Percentiles rank a stretch among this genome's conserved stretches.
Conservation (phyloP, 2,113 vertebrate species). For the Mustela lutreola region DNA sequence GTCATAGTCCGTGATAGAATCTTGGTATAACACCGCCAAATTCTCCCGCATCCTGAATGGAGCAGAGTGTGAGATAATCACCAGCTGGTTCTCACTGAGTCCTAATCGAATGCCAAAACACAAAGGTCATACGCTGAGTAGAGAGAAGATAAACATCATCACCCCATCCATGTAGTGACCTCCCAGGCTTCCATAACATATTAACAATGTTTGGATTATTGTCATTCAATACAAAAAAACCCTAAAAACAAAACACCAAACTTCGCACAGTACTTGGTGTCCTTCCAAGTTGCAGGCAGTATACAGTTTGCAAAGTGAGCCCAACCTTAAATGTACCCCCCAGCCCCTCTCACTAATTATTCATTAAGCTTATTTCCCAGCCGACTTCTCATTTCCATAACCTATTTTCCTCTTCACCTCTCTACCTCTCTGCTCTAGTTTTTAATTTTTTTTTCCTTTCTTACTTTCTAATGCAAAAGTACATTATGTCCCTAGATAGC, state of each 20-base stretch:
- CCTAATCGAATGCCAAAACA: neutral
- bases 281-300: neutral
- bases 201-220: conserved; percentile 16
- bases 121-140: neutral
- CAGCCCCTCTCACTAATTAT: conserved; percentile 72
- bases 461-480: conserved; percentile 71
- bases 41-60: neutral
- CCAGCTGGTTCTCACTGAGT: neutral
- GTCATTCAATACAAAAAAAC: neutral
- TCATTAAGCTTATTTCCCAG: conserved; percentile 76
- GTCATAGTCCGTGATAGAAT: neutral
- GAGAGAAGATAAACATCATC: neutral
- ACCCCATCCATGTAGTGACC: too few relatives aligned
- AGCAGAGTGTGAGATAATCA: neutral
- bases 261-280: neutral
- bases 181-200: neutral
- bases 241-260: neutral
- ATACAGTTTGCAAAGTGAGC: conserved; percentile 22
- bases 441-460: conserved; percentile 67
- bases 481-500: conserved; percentile 76
- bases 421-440: conserved; percentile 80
- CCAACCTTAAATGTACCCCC: neutral
- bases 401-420: conserved; percentile 83
- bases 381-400: conserved; percentile 81
- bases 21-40: neutral